Conservation (phyloP, 1,140 invertebrate species). For the Caenorhabditis brenneri region DNA sequence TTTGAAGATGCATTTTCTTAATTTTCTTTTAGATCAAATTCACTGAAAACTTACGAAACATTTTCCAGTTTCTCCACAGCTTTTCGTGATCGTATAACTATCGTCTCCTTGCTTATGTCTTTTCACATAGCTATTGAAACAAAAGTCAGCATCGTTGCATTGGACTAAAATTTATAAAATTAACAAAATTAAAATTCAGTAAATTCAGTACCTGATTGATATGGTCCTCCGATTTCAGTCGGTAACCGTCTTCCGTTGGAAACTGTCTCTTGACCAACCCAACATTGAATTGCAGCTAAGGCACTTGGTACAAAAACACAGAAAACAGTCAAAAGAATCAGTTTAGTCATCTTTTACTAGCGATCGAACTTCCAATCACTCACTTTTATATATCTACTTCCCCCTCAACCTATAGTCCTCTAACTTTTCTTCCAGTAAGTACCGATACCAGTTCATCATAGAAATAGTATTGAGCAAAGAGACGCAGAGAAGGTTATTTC, state of each 20-base stretch:
- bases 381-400: slow-evolving; percentile 11
- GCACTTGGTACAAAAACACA: background rate
- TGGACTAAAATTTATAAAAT: slow-evolving; percentile 27
- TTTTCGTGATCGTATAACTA: slow-evolving; percentile 48
- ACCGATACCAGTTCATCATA: slow-evolving; percentile 39
- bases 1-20: too few relatives aligned
- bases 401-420: background rate
- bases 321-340: background rate
- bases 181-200: background rate
- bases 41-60: slow-evolving; percentile 50
- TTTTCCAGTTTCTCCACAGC: slow-evolving; percentile 47
- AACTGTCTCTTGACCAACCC: slow-evolving; percentile 24
- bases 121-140: slow-evolving; percentile 49
- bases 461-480: background rate
- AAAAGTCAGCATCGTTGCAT: slow-evolving; percentile 47
- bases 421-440: slow-evolving; percentile 35
- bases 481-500: slow-evolving; percentile 2
- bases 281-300: slow-evolving; percentile 33
- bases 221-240: slow-evolving; percentile 12
- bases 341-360: slow-evolving; percentile 29
- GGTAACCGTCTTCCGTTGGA: slow-evolving; percentile 14
- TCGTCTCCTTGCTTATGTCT: slow-evolving; percentile 46
- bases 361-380: background rate
- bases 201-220: slow-evolving; percentile 26
- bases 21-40: background rate